Evolutionary conservation across 2,113 vertebrate species (phyloP).

Genomic region (Halcyon senegalensis): DNA sequence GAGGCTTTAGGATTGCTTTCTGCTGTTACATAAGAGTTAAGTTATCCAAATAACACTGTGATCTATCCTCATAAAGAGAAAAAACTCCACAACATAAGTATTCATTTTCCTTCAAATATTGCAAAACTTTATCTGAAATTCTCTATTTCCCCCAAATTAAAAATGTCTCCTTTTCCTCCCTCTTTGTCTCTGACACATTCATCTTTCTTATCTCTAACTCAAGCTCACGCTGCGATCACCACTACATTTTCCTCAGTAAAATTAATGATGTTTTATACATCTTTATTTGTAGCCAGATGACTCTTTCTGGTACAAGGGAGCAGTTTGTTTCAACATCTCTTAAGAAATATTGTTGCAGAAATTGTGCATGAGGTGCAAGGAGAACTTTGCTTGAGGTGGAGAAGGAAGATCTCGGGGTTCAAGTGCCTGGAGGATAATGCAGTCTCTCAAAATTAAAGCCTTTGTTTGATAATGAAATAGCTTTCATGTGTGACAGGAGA

Average conservation of each 20-base stretch:
- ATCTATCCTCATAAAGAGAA: background rate
- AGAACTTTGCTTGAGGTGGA: background rate
- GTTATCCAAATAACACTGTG: background rate
- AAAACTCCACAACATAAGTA: fast-evolving
- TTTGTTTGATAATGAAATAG: constrained; percentile 38
- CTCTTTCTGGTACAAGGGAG: background rate
- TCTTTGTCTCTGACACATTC: background rate
- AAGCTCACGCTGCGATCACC: background rate
- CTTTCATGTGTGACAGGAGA: constrained; percentile 12
- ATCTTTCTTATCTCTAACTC: background rate
- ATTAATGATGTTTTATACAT: background rate
- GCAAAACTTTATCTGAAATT: background rate
- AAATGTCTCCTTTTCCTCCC: background rate
- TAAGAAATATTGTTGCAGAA: background rate
- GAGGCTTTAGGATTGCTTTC: background rate
- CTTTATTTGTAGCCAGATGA: background rate
- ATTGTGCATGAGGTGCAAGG: background rate
- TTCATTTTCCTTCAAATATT: background rate
- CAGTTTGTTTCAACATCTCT: background rate
- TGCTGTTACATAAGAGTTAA: background rate
- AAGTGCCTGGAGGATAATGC: background rate
- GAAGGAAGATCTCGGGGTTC: background rate
- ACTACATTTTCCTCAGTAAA: background rate
- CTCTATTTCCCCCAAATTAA: background rate
- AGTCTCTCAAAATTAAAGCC: background rate